Conservation (phyloP, 2,888 invertebrate genomes). For the Cabera pusaria region DNA sequence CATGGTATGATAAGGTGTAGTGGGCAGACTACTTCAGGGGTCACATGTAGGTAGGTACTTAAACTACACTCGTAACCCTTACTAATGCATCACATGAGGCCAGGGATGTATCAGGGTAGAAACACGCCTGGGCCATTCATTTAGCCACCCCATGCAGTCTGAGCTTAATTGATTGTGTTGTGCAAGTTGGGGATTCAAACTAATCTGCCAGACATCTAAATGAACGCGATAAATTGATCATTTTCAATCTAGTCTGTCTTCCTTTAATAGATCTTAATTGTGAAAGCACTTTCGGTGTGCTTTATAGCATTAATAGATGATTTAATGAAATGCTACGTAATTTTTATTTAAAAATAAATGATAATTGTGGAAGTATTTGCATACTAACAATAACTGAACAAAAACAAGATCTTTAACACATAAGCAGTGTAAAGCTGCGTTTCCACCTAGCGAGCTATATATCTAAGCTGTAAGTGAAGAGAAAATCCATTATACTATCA, state of each 20-base stretch:
- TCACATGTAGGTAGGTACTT: constrained; percentile 1
- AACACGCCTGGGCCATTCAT: constrained; percentile 13
- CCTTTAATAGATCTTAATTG: constrained; percentile 13
- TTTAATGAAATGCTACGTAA: too few relatives aligned
- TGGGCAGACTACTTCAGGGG: too few relatives aligned
- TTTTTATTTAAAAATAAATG: too few relatives aligned
- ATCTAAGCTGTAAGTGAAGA: too few relatives aligned
- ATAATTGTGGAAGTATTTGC: too few relatives aligned
- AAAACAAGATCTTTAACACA: too few relatives aligned
- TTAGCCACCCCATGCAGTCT: constrained; percentile 27
- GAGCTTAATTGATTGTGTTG: constrained; percentile 31
- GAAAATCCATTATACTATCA: too few relatives aligned
- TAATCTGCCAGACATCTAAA: constrained; percentile 35
- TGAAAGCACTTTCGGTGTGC: constrained; percentile 1
- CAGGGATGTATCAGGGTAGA: constrained; percentile 8
- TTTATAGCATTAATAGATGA: too few relatives aligned
- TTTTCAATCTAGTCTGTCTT: constrained; percentile 19
- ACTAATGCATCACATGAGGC: constrained; percentile 25
- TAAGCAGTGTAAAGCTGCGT: too few relatives aligned
- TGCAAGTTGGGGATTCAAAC: constrained; percentile 25
- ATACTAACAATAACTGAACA: too few relatives aligned
- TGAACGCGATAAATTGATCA: constrained; percentile 24
- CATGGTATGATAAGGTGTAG: too few relatives aligned
- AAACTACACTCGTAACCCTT: constrained; percentile 5
- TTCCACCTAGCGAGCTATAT: too few relatives aligned